phyloP scores from a whole-genome alignment of 2,888 invertebrate species.

The Platycheirus albimanus region DNA sequence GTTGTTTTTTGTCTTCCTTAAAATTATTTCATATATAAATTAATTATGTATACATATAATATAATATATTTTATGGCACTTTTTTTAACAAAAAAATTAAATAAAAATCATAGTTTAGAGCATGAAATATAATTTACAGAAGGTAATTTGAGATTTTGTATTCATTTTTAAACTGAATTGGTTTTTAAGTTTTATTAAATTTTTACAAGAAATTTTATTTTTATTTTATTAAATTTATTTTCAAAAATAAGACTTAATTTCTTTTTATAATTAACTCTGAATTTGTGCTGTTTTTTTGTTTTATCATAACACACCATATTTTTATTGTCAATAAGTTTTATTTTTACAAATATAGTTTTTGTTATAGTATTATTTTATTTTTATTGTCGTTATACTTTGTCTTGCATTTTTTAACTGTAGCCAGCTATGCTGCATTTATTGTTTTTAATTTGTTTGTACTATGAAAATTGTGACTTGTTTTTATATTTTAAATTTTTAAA shows the following conservation, averaged over 20 bases:
- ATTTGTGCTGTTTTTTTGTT: conserved; percentile 25
- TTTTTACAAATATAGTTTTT: conserved; percentile 8
- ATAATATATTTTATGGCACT: conserved; percentile 67
- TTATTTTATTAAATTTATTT: conserved; percentile 26
- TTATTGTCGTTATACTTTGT: conserved; percentile 50
- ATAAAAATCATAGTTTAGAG: conserved; percentile 32
- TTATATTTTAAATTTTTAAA: not conserved
- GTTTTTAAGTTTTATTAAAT: conserved; percentile 11
- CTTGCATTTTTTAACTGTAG: conserved; percentile 14
- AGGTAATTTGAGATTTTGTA: conserved; percentile 47
- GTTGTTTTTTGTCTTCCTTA: conserved; percentile 38
- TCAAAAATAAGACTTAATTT: not conserved
- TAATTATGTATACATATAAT: conserved; percentile 61
- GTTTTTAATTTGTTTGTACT: conserved; percentile 57
- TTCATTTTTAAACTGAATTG: conserved; percentile 67
- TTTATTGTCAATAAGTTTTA: conserved; percentile 62
- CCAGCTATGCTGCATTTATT: conserved; percentile 27
- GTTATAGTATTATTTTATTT: not conserved
- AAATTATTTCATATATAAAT: conserved; percentile 68
- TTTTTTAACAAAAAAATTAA: conserved; percentile 55
- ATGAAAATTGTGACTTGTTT: conserved; percentile 59
- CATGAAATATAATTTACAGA: conserved; percentile 22
- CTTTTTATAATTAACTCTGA: not conserved
- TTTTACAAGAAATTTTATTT: conserved; percentile 5
- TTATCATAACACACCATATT: conserved; percentile 23